A percentile compares a stretch with the other conserved stretches of the same genome.
These are phyloP conservation scores for Lepidocyrtoides sp. DNA, from an alignment of 2,888 invertebrate genomes.

Conservation along the genomic window DNA sequence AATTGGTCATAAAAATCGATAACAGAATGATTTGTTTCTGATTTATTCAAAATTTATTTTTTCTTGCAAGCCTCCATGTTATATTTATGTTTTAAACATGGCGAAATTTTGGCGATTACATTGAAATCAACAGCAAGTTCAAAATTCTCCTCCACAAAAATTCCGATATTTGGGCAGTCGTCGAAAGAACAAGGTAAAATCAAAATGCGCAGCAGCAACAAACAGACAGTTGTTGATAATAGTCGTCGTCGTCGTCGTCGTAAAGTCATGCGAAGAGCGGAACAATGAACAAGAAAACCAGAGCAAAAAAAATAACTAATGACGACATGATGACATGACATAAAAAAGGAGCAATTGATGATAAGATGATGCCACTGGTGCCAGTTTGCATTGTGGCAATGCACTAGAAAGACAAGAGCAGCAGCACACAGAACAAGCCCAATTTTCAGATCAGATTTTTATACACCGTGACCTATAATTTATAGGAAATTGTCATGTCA, in stretches of 20 bases:
- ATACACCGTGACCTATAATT: not conserved
- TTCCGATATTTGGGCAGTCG: not conserved
- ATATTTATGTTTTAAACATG: too few species aligned
- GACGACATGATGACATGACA: not conserved
- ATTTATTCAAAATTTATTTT: too few species aligned
- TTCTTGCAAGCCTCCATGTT: too few species aligned
- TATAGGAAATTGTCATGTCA: conserved; percentile 3
- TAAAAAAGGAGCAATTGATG: not conserved
- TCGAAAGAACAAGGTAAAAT: too few species aligned
- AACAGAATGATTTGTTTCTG: too few species aligned
- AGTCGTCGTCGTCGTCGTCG: too few species aligned
- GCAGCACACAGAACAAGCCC: not conserved
- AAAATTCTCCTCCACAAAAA: not conserved
- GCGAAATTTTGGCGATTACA: not conserved
- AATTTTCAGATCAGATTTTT: not conserved
- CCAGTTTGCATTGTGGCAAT: not conserved
- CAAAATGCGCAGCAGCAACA: not conserved
- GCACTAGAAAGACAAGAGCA: not conserved
- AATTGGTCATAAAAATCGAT: too few species aligned
- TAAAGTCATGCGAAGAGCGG: not conserved
- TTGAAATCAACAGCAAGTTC: not conserved
- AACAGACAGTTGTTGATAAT: too few species aligned
- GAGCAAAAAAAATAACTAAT: not conserved
- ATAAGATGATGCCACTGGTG: not conserved
- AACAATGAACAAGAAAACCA: not conserved